Evolutionary conservation across 1,140 invertebrate genomes (phyloP).

Genomic region (Anadara kagoshimensis): DNA sequence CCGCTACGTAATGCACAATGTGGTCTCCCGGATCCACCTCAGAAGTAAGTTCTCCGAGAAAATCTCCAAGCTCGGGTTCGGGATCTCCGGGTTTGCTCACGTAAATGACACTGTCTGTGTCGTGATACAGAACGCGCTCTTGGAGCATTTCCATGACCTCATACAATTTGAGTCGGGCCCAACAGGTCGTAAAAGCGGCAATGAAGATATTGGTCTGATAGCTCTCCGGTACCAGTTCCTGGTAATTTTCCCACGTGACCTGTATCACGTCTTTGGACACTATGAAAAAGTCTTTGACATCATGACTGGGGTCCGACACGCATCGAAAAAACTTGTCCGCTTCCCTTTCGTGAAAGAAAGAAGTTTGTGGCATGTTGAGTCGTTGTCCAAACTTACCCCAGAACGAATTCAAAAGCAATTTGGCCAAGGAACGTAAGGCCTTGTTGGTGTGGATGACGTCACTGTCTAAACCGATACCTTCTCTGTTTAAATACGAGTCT

Average conservation of each 20-base stretch:
- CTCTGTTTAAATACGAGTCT: slow-evolving; percentile 55
- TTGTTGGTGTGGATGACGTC: slow-evolving; percentile 67
- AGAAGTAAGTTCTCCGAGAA: slow-evolving; percentile 36
- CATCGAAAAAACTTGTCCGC: slow-evolving; percentile 54
- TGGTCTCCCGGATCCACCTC: slow-evolving; percentile 26
- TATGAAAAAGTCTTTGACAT: slow-evolving; percentile 32
- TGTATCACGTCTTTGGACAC: slow-evolving; percentile 24
- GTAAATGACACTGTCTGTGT: slow-evolving; percentile 67
- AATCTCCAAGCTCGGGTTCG: slow-evolving; percentile 22
- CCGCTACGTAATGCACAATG: slow-evolving; percentile 26
- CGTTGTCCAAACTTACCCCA: slow-evolving; percentile 51
- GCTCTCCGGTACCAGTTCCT: background rate
- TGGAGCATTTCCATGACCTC: slow-evolving; percentile 62
- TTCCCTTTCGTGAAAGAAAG: slow-evolving; percentile 37
- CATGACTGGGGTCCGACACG: slow-evolving; percentile 42
- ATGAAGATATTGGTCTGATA: slow-evolving; percentile 64
- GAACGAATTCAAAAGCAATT: slow-evolving; percentile 36
- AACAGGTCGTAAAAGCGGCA: slow-evolving; percentile 69
- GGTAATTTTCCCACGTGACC: slow-evolving; percentile 6
- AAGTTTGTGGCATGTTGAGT: slow-evolving; percentile 36
- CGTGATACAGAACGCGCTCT: slow-evolving; percentile 67
- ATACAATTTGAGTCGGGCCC: slow-evolving; percentile 72
- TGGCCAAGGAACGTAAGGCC: slow-evolving; percentile 54
- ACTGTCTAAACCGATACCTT: slow-evolving; percentile 68
- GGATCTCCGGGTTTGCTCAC: slow-evolving; percentile 1